Base-by-base conservation (phyloP, 2,113 vertebrate species). In the Rhinoderma darwinii region DNA sequence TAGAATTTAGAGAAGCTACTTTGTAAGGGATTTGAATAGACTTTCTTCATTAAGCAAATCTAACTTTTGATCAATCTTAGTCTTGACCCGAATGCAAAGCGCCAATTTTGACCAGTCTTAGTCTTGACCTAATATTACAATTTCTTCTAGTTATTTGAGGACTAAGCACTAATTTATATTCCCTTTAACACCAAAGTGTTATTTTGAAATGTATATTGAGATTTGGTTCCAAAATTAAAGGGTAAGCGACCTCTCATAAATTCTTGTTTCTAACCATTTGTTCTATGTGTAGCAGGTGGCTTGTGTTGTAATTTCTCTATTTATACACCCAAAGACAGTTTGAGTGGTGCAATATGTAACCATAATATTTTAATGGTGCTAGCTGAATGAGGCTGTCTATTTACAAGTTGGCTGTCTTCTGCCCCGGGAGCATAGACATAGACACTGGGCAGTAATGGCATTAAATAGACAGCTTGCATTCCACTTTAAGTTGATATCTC, bases 381-480 rank as follows among this genome's bases (percentile, higher is more conserved):
- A 82, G 66, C 78, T 73, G 75, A 73, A 37, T 86, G 66, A 59
- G 68, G 68, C 39, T 82, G 30, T 75, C 86, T 82, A 63, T 87
- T 87, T 87, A 82, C 18, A 47, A 87, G 79, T 82, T 75, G 77
- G 86, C 78, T 47, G 50, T n/a, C 75, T 82, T 37, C 41, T 87
- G 51, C 78, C 86, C 54, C 68, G 27, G 50, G 86, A 78, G 86
- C 51, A 30, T 87, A 39, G 70, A 61, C 59, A 22, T 73, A 87
- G 79, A 81, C 78, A 50, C 78, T 63, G 86, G 86, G 86, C 78
- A 87, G 86, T 87, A 87, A 87, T 82, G 86, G 79, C 66, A 82
- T 82, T 61, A 82, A 70, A 74, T 79, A 51, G 86, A 87, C 86
- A 87, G 86, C 86, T 87, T 87, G 86, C 86, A 73, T 82, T 79